Conservation (phyloP, 64 coral and sea anemone species). For the Actinia tenebrosa region DNA sequence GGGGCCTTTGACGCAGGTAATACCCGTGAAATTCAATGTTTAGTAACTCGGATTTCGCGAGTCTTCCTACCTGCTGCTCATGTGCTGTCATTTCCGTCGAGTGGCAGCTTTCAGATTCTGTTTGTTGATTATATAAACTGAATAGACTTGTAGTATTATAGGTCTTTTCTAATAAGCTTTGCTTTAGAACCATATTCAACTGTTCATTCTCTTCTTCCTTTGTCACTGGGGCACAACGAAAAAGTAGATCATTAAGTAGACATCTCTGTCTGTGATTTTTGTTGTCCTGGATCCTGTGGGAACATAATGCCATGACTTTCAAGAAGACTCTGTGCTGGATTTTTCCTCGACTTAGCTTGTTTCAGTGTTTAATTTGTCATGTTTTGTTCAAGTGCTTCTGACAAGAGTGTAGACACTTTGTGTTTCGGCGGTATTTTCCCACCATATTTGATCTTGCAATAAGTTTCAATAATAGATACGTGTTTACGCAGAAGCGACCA, state of each 20-base stretch:
- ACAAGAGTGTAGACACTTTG: constrained; percentile 19
- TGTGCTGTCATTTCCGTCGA: no score
- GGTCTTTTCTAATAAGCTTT: constrained; percentile 16
- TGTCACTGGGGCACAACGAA: constrained; percentile 9
- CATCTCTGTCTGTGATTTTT: neutral
- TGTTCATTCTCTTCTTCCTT: constrained; percentile 36
- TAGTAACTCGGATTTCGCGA: no score
- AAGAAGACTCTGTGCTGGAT: constrained; percentile 22
- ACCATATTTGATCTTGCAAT: constrained; percentile 8
- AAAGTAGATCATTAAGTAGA: constrained; percentile 8
- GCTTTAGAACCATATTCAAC: constrained; percentile 25
- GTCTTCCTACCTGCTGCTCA: no score
- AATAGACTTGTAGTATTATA: no score
- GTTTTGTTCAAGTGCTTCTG: constrained; percentile 6
- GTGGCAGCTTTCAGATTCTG: no score
- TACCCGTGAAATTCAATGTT: no score
- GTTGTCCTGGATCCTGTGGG: neutral
- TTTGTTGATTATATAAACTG: no score
- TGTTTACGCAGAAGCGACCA: constrained; percentile 37
- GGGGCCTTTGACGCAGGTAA: no score
- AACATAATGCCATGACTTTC: constrained; percentile 29
- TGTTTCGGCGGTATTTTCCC: constrained; percentile 26
- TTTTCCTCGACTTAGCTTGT: constrained; percentile 29
- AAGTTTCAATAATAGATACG: neutral
- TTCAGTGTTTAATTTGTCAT: neutral